Conservation (phyloP, 1,140 invertebrate species). For the Drosophila virilis region DNA sequence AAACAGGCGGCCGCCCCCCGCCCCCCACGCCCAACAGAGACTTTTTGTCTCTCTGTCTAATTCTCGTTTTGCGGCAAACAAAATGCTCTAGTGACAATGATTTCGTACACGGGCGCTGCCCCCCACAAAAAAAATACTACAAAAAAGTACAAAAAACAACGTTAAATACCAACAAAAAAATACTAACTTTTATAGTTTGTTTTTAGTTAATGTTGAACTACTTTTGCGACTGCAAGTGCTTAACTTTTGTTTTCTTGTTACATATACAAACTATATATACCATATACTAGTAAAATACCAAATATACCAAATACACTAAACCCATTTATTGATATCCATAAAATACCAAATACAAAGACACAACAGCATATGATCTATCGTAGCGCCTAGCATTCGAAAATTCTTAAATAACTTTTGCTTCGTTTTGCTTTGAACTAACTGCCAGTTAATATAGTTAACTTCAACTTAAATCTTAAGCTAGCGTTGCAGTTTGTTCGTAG, state of each 20-base stretch:
- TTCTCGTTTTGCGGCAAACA: constrained; percentile 71
- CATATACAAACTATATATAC: not conserved
- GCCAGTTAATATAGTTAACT: constrained; percentile 24
- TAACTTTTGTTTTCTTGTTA: constrained; percentile 6
- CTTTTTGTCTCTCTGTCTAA: constrained; percentile 24
- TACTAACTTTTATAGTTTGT: constrained; percentile 1
- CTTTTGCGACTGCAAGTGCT: constrained; percentile 20
- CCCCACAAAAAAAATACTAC: not conserved
- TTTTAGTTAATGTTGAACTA: constrained; percentile 3
- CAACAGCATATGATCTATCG: constrained; percentile 21
- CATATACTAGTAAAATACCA: not conserved
- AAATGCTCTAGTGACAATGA: constrained; percentile 81
- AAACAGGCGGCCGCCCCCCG: constrained; percentile 37
- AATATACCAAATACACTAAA: not conserved
- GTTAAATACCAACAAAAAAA: constrained; percentile 23
- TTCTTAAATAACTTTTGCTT: constrained; percentile 33
- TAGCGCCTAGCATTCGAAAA: constrained; percentile 36
- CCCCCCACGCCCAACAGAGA: constrained; percentile 9
- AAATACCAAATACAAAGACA: constrained; percentile 17
- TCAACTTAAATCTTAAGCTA: constrained; percentile 22
- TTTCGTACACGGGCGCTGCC: constrained; percentile 59
- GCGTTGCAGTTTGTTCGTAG: constrained; percentile 36
- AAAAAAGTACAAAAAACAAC: constrained; percentile 18
- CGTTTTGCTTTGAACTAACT: constrained; percentile 39
- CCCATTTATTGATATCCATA: not conserved